Base-by-base conservation (phyloP, 2,797 vertebrate species). In the Apogon hyalosoma region DNA sequence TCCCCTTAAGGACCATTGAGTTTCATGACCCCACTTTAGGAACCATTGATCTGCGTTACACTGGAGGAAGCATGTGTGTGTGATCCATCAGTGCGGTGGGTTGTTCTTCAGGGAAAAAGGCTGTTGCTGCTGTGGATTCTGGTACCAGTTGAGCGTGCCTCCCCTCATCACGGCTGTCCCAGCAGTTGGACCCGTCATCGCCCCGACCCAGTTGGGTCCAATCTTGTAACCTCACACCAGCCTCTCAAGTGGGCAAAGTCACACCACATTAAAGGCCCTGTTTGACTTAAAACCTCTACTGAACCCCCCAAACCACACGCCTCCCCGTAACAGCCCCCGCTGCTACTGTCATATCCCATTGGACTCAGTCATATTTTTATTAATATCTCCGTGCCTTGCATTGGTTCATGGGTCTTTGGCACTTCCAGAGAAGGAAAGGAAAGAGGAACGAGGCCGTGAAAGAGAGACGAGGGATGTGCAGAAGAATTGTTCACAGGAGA, bases 221-320 rank as follows among this genome's bases (percentile, higher is more conserved):
- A 89, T 88, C 87, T 73, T 82, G 87, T 84, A 91, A 91, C 89
- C 88, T 93, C 87, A 92, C 90, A 89, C 88, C 80, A 79, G 80
- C 70, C 81, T 92, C 92, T 92, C 83, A 93, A 94, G 91, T 91
- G 90, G 92, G 88, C 80, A 71, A 79, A 82, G 88, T 88, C 82
- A 57, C 45, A 79, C 93, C 94, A 93, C 94, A 94, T 92, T 85
- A 94, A 91, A 92, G 73, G 46, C 56, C 45, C 51, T 4, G 59
- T 74, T 85, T 86, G 76, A 85, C 80, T 81, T 60, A 42, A 72
- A 84, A 74, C 79, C 77, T 75, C 71, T 75, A 54, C 69, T n/a
- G 60, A 72, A 74, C 63, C 82, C 75, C 69, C 50, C 59, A 78
- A 88, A 87, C 88, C 79, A 58, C 80, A 83, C 13, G 54, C 63